Conservation (phyloP, 2,113 vertebrate species). For the Paradisaea rubra region DNA sequence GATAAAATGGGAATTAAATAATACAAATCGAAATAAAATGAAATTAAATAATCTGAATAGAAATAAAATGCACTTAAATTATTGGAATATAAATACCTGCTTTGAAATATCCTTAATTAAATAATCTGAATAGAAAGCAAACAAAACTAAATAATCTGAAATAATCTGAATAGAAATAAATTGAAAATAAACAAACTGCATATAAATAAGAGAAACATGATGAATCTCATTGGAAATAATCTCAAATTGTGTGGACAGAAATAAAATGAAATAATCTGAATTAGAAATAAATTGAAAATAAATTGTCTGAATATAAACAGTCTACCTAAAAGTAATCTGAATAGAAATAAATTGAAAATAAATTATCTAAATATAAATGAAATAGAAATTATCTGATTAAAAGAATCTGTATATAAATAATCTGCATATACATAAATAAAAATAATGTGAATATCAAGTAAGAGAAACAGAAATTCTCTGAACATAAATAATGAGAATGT, state of each 20-base stretch:
- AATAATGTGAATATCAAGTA: not conserved
- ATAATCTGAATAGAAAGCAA: not conserved
- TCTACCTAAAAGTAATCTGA: not conserved
- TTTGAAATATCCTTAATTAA: not conserved
- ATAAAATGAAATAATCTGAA: not conserved
- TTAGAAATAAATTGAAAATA: not conserved
- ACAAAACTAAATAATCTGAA: not conserved
- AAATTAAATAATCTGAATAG: not conserved
- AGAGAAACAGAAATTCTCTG: not conserved
- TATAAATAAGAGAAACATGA: not conserved
- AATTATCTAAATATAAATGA: not conserved
- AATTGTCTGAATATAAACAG: not conserved
- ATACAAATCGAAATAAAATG: not conserved
- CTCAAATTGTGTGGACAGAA: not conserved
- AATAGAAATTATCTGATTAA: not conserved
- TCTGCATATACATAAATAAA: not conserved
- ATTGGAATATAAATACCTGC: not conserved
- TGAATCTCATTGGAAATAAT: not conserved
- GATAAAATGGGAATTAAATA: not conserved
- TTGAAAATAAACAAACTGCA: not conserved
- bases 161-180: not conserved
- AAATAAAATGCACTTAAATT: not conserved
- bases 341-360: not conserved
- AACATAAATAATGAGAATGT: not conserved
- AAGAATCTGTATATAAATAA: not conserved